phyloP scores from a whole-genome alignment of 2,888 invertebrate species.

The Timema cristinae region DNA sequence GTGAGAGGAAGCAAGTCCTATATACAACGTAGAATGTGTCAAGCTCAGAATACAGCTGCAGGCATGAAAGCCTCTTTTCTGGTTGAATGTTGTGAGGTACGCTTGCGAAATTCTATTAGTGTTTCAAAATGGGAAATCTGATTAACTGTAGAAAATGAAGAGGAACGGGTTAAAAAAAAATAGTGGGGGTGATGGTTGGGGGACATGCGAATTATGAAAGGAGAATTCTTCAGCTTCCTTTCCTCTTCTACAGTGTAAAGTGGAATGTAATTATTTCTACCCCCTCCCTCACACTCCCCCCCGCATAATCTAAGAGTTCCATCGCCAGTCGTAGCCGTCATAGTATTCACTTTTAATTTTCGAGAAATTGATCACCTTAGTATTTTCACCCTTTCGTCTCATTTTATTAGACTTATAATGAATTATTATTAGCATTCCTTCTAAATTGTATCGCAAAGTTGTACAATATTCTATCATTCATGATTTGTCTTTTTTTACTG shows the following conservation, averaged over 20 bases:
- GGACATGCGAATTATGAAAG: constrained; percentile 7
- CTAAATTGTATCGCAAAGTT: too few species aligned
- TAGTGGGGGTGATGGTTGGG: neutral
- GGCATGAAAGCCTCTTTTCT: constrained; percentile 14
- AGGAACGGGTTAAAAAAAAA: neutral
- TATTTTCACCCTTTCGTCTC: too few species aligned
- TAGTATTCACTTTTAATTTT: too few species aligned
- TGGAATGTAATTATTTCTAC: constrained; percentile 40
- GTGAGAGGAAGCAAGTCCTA: neutral
- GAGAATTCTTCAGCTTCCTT: constrained; percentile 7
- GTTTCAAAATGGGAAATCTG: constrained; percentile 39
- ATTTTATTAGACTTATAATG: too few species aligned
- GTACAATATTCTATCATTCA: too few species aligned
- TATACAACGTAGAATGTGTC: neutral
- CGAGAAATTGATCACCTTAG: too few species aligned
- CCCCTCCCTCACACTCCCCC: neutral
- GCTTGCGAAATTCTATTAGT: constrained; percentile 24
- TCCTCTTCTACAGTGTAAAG: constrained; percentile 31
- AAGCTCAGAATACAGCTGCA: neutral
- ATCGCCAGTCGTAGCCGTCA: too few species aligned
- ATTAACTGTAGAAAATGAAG: constrained; percentile 40
- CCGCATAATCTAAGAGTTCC: too few species aligned
- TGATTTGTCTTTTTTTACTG: too few species aligned
- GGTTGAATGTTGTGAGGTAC: constrained; percentile 4
- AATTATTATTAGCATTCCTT: too few species aligned